Base-by-base conservation (phyloP, 2,113 vertebrate genomes). In the Datnioides undecimradiatus region DNA sequence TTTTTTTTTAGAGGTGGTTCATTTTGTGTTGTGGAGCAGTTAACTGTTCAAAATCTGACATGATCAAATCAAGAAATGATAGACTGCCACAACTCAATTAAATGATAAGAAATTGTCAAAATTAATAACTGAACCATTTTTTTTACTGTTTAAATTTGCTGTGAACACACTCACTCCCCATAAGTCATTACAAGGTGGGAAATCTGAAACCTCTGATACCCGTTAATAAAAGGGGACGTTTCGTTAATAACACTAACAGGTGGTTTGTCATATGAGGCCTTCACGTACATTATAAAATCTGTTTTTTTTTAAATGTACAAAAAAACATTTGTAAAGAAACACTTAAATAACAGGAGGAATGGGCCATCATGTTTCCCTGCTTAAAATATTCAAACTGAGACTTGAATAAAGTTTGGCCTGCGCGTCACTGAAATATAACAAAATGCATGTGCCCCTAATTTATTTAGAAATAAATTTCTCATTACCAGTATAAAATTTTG, bases 231-330 rank as follows among this genome's bases (percentile, higher is more conserved):
- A 19, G 8, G 67, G 13, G n/a, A 68, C 1, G 3, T 36, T 54
- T 48, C 1, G 6, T 60, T 57, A 14, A 48, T 12, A 43, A 46
- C 12, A 79, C 16, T 63, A 82, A 87, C 79, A 87, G 75, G 80
- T 83, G 73, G 54, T 72, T 72, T 66, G n/a, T 73, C 0, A 34
- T 13, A n/a, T 21, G 52, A 73, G 62, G 77, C 87, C 41, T 89
- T 52, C 23, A 52, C 31, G 1, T n/a, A 16, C 14, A 23, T 5
- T 66, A 16, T 59, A 54, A 43, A 19, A 55, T 52, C 40, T 71
- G 36, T 0, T 43, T 54, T 8, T n/a, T 25, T 25, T 25, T 40
- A 70, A 46, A 58, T 49, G 3, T 34, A 49, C 7, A 41, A 46
- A 68, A 78, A 43, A 19, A 19, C 63, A 48, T 11, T 19, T 64